These are phyloP conservation scores for Lottia scabra DNA, from an alignment of 2,888 invertebrate species.

Conservation along the genomic window DNA sequence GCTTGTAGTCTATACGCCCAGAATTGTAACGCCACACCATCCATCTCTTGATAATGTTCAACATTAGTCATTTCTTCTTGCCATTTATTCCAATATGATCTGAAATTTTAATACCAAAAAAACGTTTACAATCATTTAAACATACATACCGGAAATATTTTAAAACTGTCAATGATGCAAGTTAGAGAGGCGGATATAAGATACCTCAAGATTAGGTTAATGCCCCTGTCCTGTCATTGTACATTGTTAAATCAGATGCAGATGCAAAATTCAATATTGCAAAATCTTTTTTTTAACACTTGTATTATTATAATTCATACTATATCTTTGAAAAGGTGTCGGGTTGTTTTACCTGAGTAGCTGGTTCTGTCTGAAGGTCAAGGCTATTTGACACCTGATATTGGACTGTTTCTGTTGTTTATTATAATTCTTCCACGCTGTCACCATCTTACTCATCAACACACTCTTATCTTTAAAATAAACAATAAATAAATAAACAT, in stretches of 20 bases:
- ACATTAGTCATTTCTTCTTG: slow-evolving; percentile 24
- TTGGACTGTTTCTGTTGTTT: neutral
- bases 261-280: too few species aligned
- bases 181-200: too few species aligned
- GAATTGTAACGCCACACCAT: slow-evolving; percentile 51
- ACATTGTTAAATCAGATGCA: too few species aligned
- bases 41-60: slow-evolving; percentile 41
- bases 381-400: neutral
- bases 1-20: slow-evolving; percentile 58
- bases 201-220: too few species aligned
- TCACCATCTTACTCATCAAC: neutral
- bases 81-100: slow-evolving; percentile 44
- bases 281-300: too few species aligned
- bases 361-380: neutral
- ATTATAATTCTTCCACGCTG: neutral
- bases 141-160: too few species aligned
- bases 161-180: too few species aligned
- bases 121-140: too few species aligned
- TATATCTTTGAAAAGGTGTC: too few species aligned
- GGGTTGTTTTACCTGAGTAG: neutral
- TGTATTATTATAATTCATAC: too few species aligned
- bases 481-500: neutral
- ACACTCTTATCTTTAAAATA: neutral
- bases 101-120: too few species aligned
- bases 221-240: too few species aligned